phyloP scores from a whole-genome alignment of 1,140 invertebrate species.

The Holotrichia oblita region DNA sequence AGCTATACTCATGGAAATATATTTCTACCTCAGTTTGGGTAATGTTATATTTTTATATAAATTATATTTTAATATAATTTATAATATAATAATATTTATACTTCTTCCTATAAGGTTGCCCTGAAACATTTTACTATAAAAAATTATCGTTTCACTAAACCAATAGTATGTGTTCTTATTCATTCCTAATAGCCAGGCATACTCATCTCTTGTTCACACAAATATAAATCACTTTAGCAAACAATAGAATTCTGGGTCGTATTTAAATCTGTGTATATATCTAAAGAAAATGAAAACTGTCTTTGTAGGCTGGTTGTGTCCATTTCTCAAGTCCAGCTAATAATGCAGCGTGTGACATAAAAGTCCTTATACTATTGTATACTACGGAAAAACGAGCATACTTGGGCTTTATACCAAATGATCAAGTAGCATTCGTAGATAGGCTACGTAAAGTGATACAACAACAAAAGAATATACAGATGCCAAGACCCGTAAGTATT shows the following conservation, averaged over 20 bases:
- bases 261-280: background rate
- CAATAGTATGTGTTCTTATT: too few species aligned
- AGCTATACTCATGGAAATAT: background rate
- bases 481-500: conserved; percentile 40
- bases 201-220: too few species aligned
- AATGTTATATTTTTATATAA: background rate
- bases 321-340: conserved; percentile 75
- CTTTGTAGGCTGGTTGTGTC: conserved; percentile 85
- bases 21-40: background rate
- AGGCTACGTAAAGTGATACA: conserved; percentile 83
- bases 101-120: too few species aligned
- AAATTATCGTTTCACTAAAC: too few species aligned
- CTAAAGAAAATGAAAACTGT: background rate
- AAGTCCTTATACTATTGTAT: conserved; percentile 91
- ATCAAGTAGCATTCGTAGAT: conserved; percentile 87
- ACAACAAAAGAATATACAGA: conserved; percentile 67
- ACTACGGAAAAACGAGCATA: conserved; percentile 90
- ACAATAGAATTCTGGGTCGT: background rate
- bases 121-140: too few species aligned
- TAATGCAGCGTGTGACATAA: conserved; percentile 82
- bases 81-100: too few species aligned
- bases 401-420: conserved; percentile 94
- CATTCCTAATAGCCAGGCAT: too few species aligned
- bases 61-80: too few species aligned
- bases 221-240: too few species aligned